Conservation (phyloP, 2,888 invertebrate genomes). For the Campopleginae sp. region DNA sequence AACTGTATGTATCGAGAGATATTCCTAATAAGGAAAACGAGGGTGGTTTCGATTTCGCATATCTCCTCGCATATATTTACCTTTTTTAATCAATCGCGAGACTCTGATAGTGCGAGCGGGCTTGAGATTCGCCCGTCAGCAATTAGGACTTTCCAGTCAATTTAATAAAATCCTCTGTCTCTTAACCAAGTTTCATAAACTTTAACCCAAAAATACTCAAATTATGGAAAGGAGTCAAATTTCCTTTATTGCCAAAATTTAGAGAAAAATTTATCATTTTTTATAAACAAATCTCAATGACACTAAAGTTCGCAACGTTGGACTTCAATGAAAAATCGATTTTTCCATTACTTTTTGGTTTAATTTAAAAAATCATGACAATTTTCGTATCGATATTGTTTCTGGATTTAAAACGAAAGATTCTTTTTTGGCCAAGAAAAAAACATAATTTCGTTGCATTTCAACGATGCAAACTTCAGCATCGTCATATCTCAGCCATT, state of each 20-base stretch:
- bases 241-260: neutral
- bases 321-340: too few relatives aligned
- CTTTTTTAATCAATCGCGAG: neutral
- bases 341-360: too few relatives aligned
- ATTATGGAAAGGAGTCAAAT: neutral
- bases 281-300: neutral
- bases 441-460: too few relatives aligned
- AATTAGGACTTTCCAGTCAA: neutral
- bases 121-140: neutral
- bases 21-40: constrained; percentile 30
- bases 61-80: neutral
- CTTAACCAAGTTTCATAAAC: neutral
- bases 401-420: too few relatives aligned
- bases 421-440: too few relatives aligned
- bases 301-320: too few relatives aligned
- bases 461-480: too few relatives aligned
- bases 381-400: too few relatives aligned
- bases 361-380: too few relatives aligned
- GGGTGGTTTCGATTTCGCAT: constrained; percentile 26
- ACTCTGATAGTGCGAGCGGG: neutral
- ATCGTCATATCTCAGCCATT: too few relatives aligned
- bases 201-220: neutral
- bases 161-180: neutral
- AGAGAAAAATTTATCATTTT: neutral
- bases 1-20: neutral